Percentiles rank a stretch among this genome's conserved stretches.
These are phyloP conservation scores for Harpagoxenus sublaevis DNA, from an alignment of 2,888 invertebrate species.

Conservation along the genomic window DNA sequence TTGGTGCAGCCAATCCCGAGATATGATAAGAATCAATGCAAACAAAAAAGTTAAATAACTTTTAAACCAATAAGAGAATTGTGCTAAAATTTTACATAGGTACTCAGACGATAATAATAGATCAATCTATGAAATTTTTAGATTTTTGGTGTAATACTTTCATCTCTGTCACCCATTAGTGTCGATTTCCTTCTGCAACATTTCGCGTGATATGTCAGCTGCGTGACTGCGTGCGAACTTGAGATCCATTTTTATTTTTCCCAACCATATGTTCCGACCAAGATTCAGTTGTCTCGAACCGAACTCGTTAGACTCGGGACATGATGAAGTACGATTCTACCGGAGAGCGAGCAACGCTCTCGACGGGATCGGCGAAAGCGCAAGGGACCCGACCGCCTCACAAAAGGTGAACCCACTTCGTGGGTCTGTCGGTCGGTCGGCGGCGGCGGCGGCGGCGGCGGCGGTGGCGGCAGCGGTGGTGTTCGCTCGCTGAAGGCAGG, in stretches of 20 bases:
- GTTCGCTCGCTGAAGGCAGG: conserved; percentile 75
- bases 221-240: background rate
- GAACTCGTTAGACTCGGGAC: background rate
- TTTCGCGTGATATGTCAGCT: no score
- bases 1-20: no score
- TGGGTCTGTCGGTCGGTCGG: conserved; percentile 65
- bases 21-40: no score
- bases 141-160: no score
- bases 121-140: no score
- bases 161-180: background rate
- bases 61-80: no score
- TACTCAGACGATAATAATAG: no score
- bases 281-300: background rate
- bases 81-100: no score
- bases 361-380: conserved; percentile 29
- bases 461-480: conserved; percentile 37
- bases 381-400: conserved; percentile 58
- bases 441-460: conserved; percentile 47
- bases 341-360: background rate
- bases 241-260: background rate
- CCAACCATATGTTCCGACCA: background rate
- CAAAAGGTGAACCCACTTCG: conserved; percentile 74
- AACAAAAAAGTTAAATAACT: no score
- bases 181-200: background rate
- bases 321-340: conserved; percentile 8